Base-by-base conservation (phyloP, 2,797 vertebrate genomes). In the Hypotaenidia okinawae region DNA sequence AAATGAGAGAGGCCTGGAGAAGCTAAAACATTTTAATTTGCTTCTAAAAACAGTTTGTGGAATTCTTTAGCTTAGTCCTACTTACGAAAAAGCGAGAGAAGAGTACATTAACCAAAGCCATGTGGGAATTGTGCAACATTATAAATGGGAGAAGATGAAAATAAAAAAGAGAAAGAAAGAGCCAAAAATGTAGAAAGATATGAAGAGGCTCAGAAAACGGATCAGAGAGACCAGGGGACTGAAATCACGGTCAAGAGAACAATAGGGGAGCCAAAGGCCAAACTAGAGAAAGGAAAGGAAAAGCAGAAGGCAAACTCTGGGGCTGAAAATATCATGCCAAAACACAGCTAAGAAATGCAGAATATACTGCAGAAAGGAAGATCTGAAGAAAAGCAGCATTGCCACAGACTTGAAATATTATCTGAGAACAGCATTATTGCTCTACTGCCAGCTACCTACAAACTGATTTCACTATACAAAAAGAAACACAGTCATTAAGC, bases 181-280 rank as follows among this genome's bases (percentile, higher is more conserved):
- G 11, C 72, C 78, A 95, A 68, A 27, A 93, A 87, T 78, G 30
- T 52, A 62, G 45, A 92, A 82, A 72, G 24, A 62, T 87, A 89
- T 78, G 51, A 89, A 83, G 61, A 77, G 79, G 82, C 81, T 95
- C 75, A 89, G 61, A 89, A 89, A 89, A 45, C 69, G 64, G 82
- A 95, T 96, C 64, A 95, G 64, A 35, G 84, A 75, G 79, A 90
- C 55, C 7, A 19, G 49, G n/a, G 33, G 30, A 43, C 72, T 87
- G 37, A 95, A 96, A 80, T 68, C 45, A 30, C 39, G 51, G 84
- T 92, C 84, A 94, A 83, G 41, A 92, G 81, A 95, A 83, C 75
- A 90, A 72, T 54, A 90, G 89, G 75, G 87, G 87, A 96, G 81
- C 72, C 81, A 96, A 94, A 96, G 89, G 82, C 62, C 90, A 93